Evolutionary conservation across 2,797 vertebrate species (phyloP).

Genomic region (Florisuga fusca): DNA sequence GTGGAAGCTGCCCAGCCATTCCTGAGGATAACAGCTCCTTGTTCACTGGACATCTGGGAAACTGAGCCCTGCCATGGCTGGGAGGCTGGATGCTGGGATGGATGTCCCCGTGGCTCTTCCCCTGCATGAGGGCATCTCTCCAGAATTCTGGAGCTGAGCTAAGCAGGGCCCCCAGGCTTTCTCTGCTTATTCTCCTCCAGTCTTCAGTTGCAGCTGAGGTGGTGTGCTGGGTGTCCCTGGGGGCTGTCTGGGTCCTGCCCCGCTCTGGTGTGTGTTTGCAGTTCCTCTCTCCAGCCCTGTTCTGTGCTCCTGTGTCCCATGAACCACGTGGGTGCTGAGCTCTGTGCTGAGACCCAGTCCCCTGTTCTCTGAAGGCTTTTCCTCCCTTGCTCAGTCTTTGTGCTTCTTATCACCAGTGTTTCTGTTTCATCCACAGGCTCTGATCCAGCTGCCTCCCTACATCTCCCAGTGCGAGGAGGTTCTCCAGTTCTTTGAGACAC

Average conservation of each 20-base stretch:
- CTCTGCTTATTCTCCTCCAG: neutral
- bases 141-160: neutral
- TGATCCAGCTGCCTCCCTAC: constrained; percentile 96
- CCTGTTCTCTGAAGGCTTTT: neutral
- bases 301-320: neutral
- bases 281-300: neutral
- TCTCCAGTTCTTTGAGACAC: constrained; percentile 95
- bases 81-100: neutral
- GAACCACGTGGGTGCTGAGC: neutral
- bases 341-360: neutral
- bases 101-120: neutral
- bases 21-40: neutral
- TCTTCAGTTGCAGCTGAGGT: neutral
- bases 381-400: neutral
- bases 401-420: neutral
- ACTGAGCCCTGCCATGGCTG: neutral
- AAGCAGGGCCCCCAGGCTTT: neutral
- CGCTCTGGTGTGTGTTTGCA: neutral
- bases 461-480: constrained; percentile 99
- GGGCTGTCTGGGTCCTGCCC: neutral
- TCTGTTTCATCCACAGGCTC: constrained; percentile 81
- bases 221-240: neutral
- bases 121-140: neutral
- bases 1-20: neutral
- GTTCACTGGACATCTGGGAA: neutral